Evolutionary conservation across 2,888 invertebrate species (phyloP).

Genomic region (Falcaria lacertinaria): DNA sequence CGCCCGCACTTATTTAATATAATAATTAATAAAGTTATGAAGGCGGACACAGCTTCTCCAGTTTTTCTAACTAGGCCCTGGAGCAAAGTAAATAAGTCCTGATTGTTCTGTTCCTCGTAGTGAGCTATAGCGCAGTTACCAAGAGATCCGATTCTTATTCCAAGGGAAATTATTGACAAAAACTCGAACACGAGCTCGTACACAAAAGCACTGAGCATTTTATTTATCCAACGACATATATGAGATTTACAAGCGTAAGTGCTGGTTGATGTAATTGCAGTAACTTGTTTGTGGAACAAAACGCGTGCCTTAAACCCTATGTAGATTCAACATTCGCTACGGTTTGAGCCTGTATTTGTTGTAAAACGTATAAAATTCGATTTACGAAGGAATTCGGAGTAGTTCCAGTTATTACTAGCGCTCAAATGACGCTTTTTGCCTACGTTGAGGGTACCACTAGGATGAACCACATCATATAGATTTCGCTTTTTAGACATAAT

Average conservation of each 20-base stretch:
- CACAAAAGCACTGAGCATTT: slow-evolving; percentile 9
- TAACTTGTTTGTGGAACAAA: neutral
- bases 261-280: slow-evolving; percentile 1
- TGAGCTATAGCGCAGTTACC: neutral
- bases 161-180: neutral
- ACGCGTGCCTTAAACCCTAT: neutral
- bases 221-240: slow-evolving; percentile 1
- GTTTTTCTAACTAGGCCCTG: neutral
- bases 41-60: neutral
- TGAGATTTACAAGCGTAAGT: slow-evolving; percentile 2
- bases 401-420: too few species aligned
- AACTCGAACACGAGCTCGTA: neutral
- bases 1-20: neutral
- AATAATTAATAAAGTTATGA: neutral
- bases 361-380: neutral
- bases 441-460: too few species aligned
- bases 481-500: too few species aligned
- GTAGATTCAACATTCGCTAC: neutral
- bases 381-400: too few species aligned
- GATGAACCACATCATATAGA: too few species aligned
- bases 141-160: neutral
- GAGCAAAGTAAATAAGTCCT: neutral
- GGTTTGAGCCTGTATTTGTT: neutral
- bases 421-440: too few species aligned
- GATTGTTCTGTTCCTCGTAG: neutral